A percentile compares a stretch with the other conserved stretches of the same genome.
These are phyloP conservation scores for Magallana ariakensis DNA, from an alignment of 1,140 invertebrate genomes.

Conservation along the genomic window DNA sequence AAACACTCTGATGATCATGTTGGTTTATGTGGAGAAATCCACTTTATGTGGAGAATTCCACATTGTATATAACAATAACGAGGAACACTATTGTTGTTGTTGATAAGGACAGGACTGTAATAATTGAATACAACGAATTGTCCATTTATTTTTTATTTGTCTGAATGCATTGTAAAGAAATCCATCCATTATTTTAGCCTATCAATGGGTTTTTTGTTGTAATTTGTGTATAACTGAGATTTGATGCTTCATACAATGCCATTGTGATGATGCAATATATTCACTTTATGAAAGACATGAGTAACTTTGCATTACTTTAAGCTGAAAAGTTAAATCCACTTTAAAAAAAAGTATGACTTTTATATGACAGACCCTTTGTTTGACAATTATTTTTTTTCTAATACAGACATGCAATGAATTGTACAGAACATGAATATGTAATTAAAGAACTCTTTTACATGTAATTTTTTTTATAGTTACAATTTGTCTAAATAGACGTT, in stretches of 20 bases:
- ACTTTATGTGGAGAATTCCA: slow-evolving; percentile 7
- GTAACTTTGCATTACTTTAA: no score
- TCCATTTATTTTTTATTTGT: slow-evolving; percentile 3
- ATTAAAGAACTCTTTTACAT: neutral
- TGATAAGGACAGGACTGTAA: neutral
- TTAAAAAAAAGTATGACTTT: no score
- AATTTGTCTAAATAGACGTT: neutral
- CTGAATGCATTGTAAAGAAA: slow-evolving; percentile 20
- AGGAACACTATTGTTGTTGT: neutral
- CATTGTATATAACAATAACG: slow-evolving; percentile 6
- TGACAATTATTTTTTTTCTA: no score
- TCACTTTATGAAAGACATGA: no score
- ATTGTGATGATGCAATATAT: no score
- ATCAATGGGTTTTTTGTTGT: slow-evolving; percentile 1
- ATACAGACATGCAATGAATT: neutral
- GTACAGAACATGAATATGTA: neutral
- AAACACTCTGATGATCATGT: slow-evolving; percentile 7
- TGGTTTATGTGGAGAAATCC: neutral
- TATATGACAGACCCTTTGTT: no score
- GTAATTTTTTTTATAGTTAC: no score
- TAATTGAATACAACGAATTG: slow-evolving; percentile 19
- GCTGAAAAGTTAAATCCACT: no score
- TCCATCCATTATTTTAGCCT: slow-evolving; percentile 9
- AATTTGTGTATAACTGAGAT: neutral
- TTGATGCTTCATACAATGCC: no score